These are phyloP conservation scores for Eupithecia inturbata DNA, from an alignment of 2,888 invertebrate species.

Conservation along the genomic window DNA sequence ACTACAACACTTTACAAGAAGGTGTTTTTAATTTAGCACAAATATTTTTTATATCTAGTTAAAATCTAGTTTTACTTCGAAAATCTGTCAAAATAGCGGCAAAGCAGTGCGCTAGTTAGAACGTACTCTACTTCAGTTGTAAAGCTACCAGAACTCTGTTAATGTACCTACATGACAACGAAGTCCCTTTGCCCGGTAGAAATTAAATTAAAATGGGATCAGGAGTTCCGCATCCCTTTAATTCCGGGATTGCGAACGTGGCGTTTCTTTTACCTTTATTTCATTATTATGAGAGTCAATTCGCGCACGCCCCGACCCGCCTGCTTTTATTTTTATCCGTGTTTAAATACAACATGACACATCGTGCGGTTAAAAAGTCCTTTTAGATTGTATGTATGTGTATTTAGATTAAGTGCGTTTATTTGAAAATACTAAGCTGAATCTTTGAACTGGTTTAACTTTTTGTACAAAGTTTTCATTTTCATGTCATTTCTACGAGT, in stretches of 20 bases:
- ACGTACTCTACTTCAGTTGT: not conserved
- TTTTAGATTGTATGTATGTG: slow-evolving; percentile 2
- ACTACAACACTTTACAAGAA: not conserved
- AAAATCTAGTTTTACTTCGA: not conserved
- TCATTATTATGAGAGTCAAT: slow-evolving; percentile 60
- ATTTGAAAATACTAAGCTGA: not conserved
- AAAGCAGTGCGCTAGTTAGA: not conserved
- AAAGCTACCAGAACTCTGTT: not conserved
- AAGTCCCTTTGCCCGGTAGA: slow-evolving; percentile 18
- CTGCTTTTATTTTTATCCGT: slow-evolving; percentile 53
- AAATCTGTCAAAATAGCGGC: not conserved
- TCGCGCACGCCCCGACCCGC: slow-evolving; percentile 54
- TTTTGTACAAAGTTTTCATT: not conserved
- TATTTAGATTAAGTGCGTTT: not conserved
- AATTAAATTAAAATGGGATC: slow-evolving; percentile 31
- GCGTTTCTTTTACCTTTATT: slow-evolving; percentile 59
- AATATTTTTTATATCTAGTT: no score
- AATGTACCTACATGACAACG: slow-evolving; percentile 10
- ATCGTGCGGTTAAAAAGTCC: slow-evolving; percentile 13
- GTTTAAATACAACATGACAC: slow-evolving; percentile 23
- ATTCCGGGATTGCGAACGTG: slow-evolving; percentile 41
- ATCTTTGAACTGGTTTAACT: not conserved
- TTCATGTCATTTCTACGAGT: not conserved
- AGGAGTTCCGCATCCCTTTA: slow-evolving; percentile 31
- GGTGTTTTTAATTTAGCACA: not conserved